These are phyloP conservation scores for Rutpela maculata DNA, from an alignment of 2,888 invertebrate species.

Conservation along the genomic window DNA sequence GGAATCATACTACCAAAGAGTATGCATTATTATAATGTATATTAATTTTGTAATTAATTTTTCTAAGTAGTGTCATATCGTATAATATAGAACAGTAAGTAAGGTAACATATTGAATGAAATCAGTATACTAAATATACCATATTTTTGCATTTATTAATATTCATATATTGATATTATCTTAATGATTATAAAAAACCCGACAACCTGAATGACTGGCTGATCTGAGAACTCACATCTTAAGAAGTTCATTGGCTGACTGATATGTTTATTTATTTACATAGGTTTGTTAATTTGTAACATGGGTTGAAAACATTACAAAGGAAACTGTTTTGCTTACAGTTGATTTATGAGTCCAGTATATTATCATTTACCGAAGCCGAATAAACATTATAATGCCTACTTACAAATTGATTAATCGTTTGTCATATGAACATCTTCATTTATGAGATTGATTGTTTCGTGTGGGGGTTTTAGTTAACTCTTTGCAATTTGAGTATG, in stretches of 20 bases:
- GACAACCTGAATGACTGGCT: neutral
- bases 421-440: slow-evolving; percentile 31
- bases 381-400: slow-evolving; percentile 14
- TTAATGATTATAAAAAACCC: neutral
- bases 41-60: too few relatives aligned
- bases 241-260: slow-evolving; percentile 19
- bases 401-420: slow-evolving; percentile 30
- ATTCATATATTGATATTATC: neutral
- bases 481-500: neutral
- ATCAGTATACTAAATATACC: too few relatives aligned
- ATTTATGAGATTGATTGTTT: slow-evolving; percentile 32
- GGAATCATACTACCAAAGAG: too few relatives aligned
- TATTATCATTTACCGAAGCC: slow-evolving; percentile 23
- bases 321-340: slow-evolving; percentile 22
- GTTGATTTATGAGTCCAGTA: slow-evolving; percentile 16
- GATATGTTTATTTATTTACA: slow-evolving; percentile 23
- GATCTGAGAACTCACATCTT: neutral
- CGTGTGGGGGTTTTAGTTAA: neutral
- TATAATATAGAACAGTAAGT: too few relatives aligned
- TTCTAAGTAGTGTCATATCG: too few relatives aligned
- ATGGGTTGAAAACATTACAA: slow-evolving; percentile 7
- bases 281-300: slow-evolving; percentile 24
- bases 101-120: too few relatives aligned
- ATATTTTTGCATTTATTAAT: neutral
- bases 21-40: too few relatives aligned